These are phyloP conservation scores for Paramormyrops kingsleyae DNA, from an alignment of 2,113 vertebrate species.

Conservation along the genomic window DNA sequence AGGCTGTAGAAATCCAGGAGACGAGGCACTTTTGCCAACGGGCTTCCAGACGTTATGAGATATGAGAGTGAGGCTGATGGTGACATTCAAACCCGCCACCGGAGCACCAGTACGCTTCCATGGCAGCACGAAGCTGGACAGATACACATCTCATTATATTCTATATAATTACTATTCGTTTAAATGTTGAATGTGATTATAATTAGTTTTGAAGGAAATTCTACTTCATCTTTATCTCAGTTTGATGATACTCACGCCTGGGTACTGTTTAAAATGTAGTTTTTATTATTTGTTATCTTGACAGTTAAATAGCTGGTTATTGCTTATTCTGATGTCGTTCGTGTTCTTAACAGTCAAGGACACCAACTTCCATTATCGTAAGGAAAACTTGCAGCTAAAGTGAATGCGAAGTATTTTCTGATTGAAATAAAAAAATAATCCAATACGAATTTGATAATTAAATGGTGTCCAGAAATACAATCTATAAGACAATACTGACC, in stretches of 20 bases:
- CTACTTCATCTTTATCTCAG: not conserved
- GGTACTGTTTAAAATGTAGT: not conserved
- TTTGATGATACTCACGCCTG: not conserved
- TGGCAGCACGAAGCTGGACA: too few relatives aligned
- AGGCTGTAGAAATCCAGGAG: not conserved
- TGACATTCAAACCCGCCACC: not conserved
- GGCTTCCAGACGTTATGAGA: not conserved
- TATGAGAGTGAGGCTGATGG: not conserved
- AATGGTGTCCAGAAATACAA: not conserved
- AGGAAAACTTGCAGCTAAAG: not conserved
- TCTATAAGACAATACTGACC: constrained; percentile 45
- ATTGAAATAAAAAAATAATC: not conserved
- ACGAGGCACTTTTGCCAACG: not conserved
- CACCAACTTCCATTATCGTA: not conserved
- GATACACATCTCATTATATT: not conserved
- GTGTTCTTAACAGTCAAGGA: not conserved
- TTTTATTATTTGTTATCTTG: not conserved
- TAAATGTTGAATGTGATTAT: not conserved
- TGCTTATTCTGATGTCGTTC: not conserved
- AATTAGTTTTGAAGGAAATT: not conserved
- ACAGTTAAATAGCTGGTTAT: not conserved
- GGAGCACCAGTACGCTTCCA: not conserved
- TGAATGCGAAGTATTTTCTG: not conserved
- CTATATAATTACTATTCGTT: not conserved
- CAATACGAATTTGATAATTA: not conserved